Conservation (phyloP, 2,888 invertebrate species). For the Drosophila pegasa region DNA sequence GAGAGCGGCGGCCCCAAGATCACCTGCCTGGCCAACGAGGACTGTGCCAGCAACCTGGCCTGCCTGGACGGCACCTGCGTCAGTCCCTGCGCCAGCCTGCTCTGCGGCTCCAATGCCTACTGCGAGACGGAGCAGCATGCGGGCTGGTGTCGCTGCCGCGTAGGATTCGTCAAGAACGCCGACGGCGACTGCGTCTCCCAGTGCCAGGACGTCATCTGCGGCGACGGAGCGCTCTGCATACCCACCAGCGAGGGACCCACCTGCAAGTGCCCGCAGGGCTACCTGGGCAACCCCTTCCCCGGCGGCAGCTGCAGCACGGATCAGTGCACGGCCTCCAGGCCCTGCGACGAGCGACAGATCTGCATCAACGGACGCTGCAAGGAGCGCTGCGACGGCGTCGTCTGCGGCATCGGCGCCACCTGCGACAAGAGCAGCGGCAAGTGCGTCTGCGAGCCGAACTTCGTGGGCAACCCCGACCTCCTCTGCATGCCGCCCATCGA, state of each 20-base stretch:
- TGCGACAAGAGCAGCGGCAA: conserved; percentile 92
- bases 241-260: conserved; percentile 93
- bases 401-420: conserved; percentile 94
- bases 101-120: conserved; percentile 93
- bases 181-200: conserved; percentile 93
- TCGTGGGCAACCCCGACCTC: conserved; percentile 94
- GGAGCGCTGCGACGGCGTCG: conserved; percentile 93
- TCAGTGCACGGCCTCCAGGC: conserved; percentile 91
- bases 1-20: conserved; percentile 87
- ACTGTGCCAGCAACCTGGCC: conserved; percentile 92
- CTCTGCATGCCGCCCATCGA: conserved; percentile 95
- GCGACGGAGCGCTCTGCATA: conserved; percentile 93
- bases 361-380: conserved; percentile 96
- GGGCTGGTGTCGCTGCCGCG: conserved; percentile 94
- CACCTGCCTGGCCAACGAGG: conserved; percentile 89
- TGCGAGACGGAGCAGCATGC: conserved; percentile 95
- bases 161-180: conserved; percentile 91
- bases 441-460: conserved; percentile 94
- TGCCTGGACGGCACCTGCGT: conserved; percentile 92
- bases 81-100: conserved; percentile 91
- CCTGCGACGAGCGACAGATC: conserved; percentile 91
- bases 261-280: conserved; percentile 94
- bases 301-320: conserved; percentile 94
- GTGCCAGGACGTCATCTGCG: conserved; percentile 88
- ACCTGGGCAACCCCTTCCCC: conserved; percentile 95